phyloP scores from a whole-genome alignment of 2,113 vertebrate species.

The Lagopus leucura region DNA sequence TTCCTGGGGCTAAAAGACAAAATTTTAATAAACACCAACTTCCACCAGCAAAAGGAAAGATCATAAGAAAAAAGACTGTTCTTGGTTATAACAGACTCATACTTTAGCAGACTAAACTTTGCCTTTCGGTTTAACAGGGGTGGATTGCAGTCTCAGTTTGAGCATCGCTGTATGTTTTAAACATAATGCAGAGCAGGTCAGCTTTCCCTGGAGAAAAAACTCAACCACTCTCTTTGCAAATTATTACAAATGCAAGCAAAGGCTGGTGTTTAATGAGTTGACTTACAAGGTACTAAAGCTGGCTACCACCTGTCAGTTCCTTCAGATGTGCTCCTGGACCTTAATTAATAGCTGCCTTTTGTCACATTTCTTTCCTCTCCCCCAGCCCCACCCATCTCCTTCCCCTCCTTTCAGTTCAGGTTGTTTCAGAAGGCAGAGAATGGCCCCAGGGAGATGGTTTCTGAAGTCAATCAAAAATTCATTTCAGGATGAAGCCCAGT shows the following conservation, averaged over 20 bases:
- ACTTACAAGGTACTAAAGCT: constrained; percentile 25
- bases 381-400: constrained; percentile 28
- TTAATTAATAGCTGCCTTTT: constrained; percentile 74
- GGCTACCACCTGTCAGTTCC: constrained; percentile 45
- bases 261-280: constrained; percentile 43
- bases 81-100: rapidly evolving
- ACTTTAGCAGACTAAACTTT: neutral
- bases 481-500: constrained; percentile 63
- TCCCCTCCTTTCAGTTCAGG: constrained; percentile 6
- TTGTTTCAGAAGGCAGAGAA: constrained; percentile 52
- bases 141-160: neutral
- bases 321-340: constrained; percentile 29
- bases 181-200: neutral
- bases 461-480: constrained; percentile 68
- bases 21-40: neutral
- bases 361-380: constrained; percentile 60
- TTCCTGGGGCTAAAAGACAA: constrained; percentile 52
- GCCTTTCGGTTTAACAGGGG: neutral
- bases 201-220: neutral
- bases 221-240: neutral
- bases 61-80: neutral
- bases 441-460: constrained; percentile 36
- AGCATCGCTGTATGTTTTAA: neutral
- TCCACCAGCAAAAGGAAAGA: neutral
- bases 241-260: constrained; percentile 26